phyloP scores from a whole-genome alignment of 30 jellyfish, hydroid and myxozoan genomes.

The Clytia hemisphaerica region DNA sequence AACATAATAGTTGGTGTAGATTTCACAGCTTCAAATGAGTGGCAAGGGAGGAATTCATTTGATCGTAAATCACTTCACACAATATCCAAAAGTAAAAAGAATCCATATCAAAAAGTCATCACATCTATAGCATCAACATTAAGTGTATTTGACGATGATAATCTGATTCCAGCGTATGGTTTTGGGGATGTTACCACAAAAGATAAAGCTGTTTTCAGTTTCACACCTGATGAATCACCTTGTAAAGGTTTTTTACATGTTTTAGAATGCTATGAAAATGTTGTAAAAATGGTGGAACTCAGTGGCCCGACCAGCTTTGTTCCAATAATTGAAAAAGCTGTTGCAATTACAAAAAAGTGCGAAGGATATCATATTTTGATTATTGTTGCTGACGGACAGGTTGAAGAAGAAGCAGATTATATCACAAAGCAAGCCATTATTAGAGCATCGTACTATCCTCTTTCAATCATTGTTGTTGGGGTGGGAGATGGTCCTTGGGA shows the following conservation, averaged over 20 bases:
- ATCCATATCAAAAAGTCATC: slow-evolving; percentile 78
- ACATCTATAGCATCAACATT: slow-evolving; percentile 52
- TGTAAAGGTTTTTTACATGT: slow-evolving; percentile 72
- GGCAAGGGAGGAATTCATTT: slow-evolving; percentile 91
- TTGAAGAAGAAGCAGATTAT: slow-evolving; percentile 59
- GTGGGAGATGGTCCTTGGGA: slow-evolving; percentile 97
- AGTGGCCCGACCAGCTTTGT: slow-evolving; percentile 92
- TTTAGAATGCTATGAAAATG: slow-evolving; percentile 38
- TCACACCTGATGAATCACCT: slow-evolving; percentile 46
- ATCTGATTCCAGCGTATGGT: slow-evolving; percentile 69
- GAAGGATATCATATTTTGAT: slow-evolving; percentile 56
- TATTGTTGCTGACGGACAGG: slow-evolving; percentile 86
- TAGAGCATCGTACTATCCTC: slow-evolving; percentile 63
- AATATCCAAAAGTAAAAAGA: slow-evolving; percentile 39
- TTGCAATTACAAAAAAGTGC: slow-evolving; percentile 29
- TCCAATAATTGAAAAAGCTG: slow-evolving; percentile 64
- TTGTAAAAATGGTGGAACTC: slow-evolving; percentile 52
- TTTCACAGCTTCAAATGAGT: slow-evolving; percentile 82
- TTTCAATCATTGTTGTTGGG: slow-evolving; percentile 79
- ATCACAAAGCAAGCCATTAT: slow-evolving; percentile 63
- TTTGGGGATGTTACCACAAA: slow-evolving; percentile 78
- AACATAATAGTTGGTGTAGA: slow-evolving; percentile 65
- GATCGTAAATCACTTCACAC: slow-evolving; percentile 74
- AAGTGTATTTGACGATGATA: slow-evolving; percentile 66
- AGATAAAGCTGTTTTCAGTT: slow-evolving; percentile 58